Percentiles rank a stretch among this genome's conserved stretches.
Conservation (phyloP, 2,797 vertebrate genomes). For the Phylloscopus collybita region DNA sequence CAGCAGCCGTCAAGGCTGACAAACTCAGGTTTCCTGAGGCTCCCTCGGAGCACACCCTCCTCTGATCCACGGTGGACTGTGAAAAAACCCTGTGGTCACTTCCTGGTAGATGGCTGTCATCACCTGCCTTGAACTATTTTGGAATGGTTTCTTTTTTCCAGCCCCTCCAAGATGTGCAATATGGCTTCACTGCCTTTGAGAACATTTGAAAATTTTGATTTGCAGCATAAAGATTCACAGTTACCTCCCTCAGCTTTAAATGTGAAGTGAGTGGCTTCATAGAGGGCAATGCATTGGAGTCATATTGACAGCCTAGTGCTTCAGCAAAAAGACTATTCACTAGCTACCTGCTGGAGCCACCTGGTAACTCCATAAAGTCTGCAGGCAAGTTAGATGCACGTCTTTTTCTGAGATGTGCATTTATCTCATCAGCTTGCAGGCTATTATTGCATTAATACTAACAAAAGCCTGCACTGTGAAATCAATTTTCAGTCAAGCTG, state of each 20-base stretch:
- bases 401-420: not conserved
- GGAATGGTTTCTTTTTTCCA: not conserved
- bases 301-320: not conserved
- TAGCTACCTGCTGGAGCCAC: not conserved
- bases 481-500: not conserved
- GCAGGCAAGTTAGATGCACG: not conserved
- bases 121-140: not conserved
- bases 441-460: not conserved
- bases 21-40: not conserved
- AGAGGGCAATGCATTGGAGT: not conserved
- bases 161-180: not conserved
- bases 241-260: not conserved
- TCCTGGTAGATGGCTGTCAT: not conserved
- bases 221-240: not conserved
- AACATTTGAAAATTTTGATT: not conserved
- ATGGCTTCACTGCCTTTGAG: not conserved
- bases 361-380: not conserved
- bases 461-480: not conserved
- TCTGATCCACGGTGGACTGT: not conserved
- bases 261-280: not conserved
- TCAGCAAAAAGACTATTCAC: not conserved
- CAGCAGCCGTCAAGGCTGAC: not conserved
- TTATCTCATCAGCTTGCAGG: not conserved
- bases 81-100: not conserved
- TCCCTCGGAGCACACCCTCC: rapidly evolving